Base-by-base conservation (phyloP, 1,140 invertebrate species). In the Hydropsyche tenuis region DNA sequence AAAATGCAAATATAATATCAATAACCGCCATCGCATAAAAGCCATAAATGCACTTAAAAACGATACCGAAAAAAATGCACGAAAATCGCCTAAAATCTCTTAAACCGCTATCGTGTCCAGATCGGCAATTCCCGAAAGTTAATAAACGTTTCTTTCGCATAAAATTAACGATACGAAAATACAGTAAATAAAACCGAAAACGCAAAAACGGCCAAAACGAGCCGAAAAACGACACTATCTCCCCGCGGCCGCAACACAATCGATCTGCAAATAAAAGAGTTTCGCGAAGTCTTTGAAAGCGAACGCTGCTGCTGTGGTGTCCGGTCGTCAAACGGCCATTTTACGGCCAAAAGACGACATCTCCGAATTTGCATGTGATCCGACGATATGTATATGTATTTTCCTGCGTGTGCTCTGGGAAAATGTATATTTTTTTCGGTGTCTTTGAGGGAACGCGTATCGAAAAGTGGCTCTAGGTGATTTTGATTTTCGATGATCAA, bases 351-450 rank as follows among this genome's bases (percentile, higher is more conserved):
- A 37, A 60, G 68, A 70, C 45, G 60, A 70, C 75, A 64, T 56
- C 68, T 70, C 75, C 46, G 73, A 76, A 76, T 76, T 76, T 76
- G 75, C 75, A 76, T 76, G 69, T 66, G 27, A 14, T 48, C 56
- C 22, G 71, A n/a, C 30, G 71, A 73, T 62, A 37, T 37, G 9
- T 37, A 9, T 9, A 37, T 37, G 30, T 37, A 37, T 37, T 37
- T 37, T 37, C 9, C n/a, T 3, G 30, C 3, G 3, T 37, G 30
- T 37, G 30, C 3, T 37, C 30, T n/a, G n/a, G 30, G 30, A 37
- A 37, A 37, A 5, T 51, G 46, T 37, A n/a, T n/a, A n/a, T n/a
- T n/a, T n/a, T 37, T 9, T 3, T 37, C 3, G 9, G 30, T 4
- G 3, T 37, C 9, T 37, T 37, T 3, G 30, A 37, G 30, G 9